Evolutionary conservation across 92 coral and sea anemone genomes (phyloP), one percentile per base, ranked within the genome.

Genomic region (Epizoanthus ramosus): DNA sequence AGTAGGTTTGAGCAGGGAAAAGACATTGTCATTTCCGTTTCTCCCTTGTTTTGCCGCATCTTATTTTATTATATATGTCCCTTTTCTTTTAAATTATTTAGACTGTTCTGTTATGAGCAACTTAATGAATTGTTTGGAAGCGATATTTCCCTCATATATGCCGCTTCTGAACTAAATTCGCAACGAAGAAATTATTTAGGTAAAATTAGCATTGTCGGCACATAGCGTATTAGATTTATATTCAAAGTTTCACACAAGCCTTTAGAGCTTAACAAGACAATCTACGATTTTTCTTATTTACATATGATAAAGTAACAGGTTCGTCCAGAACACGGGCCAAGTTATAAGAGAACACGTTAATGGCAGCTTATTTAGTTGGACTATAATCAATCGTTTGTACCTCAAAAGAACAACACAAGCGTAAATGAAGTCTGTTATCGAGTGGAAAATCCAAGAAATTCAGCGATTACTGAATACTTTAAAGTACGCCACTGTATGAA

Each of bases 241-340:
- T 50, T 50, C 15, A 33, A 22, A 65, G 71, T 37, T 13, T 65
- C 37, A 17, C 33, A 10, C 43, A 65, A 28, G 17, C 24, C 16
- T 67, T 16, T 18, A 5, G 41, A 16, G 22, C 72, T 28, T 15
- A 67, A 67, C 47, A 41, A 67, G 72, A 33, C 18, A 67, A 33
- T 65, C 71, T 5, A 22, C 15, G 57, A 17, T 22, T 9, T 17
- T 47, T 41, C 19, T 71, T 43, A 57, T 71, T 47, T 43, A 47
- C 75, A 41, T 54, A 41, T 47, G 28, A 28, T 71, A 19, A 45
- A 71, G 75, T 39, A 28, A 41, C 23, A 71, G 75, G 8, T 43
- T 71, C 57, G 22, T 45, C 23, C 22, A 8, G 75, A 71, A 71
- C 18, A 41, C n/a, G n/a, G 75, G 74, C 74, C 56, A 28, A n/a